Percentiles rank a stretch among this genome's conserved stretches.
phyloP scores from a whole-genome alignment of 1,140 invertebrate genomes.

The Pogonognathellus flavescens region DNA sequence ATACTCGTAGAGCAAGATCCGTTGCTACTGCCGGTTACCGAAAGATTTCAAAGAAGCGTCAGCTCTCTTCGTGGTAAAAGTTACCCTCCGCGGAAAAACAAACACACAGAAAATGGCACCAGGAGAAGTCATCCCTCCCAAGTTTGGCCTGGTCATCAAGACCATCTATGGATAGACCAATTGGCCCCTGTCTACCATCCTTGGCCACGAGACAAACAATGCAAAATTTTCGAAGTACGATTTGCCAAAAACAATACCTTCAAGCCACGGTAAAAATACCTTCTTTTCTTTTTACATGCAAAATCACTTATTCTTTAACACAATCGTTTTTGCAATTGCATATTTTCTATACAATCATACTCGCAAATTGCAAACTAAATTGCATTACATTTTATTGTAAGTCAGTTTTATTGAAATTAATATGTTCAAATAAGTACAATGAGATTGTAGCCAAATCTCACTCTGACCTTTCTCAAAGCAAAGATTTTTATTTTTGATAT shows the following conservation, averaged over 20 bases:
- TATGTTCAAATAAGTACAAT: too few species aligned
- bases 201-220: conserved; percentile 60
- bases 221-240: conserved; percentile 54
- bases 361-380: too few species aligned
- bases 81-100: conserved; percentile 19
- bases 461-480: too few species aligned
- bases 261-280: conserved; percentile 60
- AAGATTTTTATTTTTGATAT: too few species aligned
- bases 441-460: too few species aligned
- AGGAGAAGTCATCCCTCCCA: conserved; percentile 65
- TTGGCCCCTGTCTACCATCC: conserved; percentile 47
- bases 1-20: not conserved
- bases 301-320: too few species aligned
- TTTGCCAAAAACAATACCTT: conserved; percentile 64
- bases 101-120: conserved; percentile 53
- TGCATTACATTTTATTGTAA: too few species aligned
- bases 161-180: conserved; percentile 54
- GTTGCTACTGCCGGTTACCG: not conserved
- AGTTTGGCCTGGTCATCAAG: conserved; percentile 64
- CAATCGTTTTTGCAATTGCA: too few species aligned
- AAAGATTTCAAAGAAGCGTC: conserved; percentile 35
- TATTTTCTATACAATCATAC: too few species aligned
- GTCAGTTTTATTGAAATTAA: too few species aligned
- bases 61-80: conserved; percentile 26
- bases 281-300: not conserved